A percentile compares a stretch with the other conserved stretches of the same genome.
These are phyloP conservation scores for Melanotaenia boesemani DNA, from an alignment of 2,797 vertebrate genomes.

Conservation along the genomic window DNA sequence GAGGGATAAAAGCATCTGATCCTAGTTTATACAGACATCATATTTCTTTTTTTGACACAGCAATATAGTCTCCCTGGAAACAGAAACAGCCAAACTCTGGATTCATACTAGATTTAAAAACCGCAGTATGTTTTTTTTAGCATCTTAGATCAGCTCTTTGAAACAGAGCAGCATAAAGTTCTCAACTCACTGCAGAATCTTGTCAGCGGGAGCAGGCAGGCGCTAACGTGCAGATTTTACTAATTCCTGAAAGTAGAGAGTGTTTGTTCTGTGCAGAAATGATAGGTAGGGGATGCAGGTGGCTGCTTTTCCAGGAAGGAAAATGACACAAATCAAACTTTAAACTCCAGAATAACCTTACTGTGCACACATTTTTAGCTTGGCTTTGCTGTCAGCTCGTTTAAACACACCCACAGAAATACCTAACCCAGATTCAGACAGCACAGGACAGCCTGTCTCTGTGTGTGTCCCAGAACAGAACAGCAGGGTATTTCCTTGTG, in stretches of 20 bases:
- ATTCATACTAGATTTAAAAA: neutral
- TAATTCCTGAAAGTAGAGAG: neutral
- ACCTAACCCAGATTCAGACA: conserved; percentile 63
- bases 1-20: neutral
- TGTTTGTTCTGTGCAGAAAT: conserved; percentile 1
- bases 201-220: neutral
- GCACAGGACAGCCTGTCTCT: conserved; percentile 43
- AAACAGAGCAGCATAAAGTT: conserved; percentile 4
- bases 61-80: neutral
- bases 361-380: conserved; percentile 15
- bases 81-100: neutral
- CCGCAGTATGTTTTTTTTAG: neutral
- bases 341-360: conserved; percentile 6
- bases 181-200: neutral
- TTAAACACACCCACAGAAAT: conserved; percentile 17
- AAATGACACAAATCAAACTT: neutral
- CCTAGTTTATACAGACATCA: neutral
- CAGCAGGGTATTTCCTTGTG: conserved; percentile 73
- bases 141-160: neutral
- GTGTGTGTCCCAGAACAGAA: conserved; percentile 59
- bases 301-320: conserved; percentile 6
- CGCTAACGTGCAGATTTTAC: neutral
- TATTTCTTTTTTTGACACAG: neutral
- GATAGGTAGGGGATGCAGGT: neutral
- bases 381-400: conserved; percentile 18